These are phyloP conservation scores for Eupsittula cactorum DNA, from an alignment of 2,113 vertebrate genomes.

Conservation along the genomic window DNA sequence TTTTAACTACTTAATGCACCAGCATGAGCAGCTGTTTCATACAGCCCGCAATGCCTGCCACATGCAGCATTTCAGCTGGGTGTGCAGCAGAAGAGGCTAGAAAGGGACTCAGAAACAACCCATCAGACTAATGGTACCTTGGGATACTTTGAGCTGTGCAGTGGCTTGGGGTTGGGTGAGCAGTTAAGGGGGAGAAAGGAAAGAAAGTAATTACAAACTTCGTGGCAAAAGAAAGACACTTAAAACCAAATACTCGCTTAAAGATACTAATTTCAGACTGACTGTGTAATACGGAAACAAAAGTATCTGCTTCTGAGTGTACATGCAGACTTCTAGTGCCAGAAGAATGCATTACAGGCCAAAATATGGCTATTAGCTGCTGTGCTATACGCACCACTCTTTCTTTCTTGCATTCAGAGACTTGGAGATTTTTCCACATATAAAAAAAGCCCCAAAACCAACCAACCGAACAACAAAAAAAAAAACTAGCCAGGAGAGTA, in stretches of 20 bases:
- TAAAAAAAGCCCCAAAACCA: not conserved
- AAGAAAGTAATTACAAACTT: not conserved
- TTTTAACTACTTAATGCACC: constrained; percentile 2
- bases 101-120: not conserved
- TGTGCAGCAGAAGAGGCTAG: not conserved
- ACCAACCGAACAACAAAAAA: not conserved
- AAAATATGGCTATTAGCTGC: not conserved
- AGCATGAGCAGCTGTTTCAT: not conserved
- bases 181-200: not conserved
- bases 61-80: not conserved
- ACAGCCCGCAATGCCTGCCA: not conserved
- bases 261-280: not conserved
- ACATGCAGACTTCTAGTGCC: not conserved
- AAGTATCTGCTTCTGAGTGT: not conserved
- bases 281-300: not conserved
- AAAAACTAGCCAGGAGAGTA: not conserved
- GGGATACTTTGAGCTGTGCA: not conserved
- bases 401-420: not conserved
- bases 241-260: not conserved
- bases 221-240: not conserved
- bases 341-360: not conserved
- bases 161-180: not conserved
- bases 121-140: not conserved
- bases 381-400: not conserved
- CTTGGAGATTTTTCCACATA: not conserved